These are phyloP conservation scores for Oncorhynchus keta DNA, from an alignment of 2,113 vertebrate genomes.

Conservation along the genomic window DNA sequence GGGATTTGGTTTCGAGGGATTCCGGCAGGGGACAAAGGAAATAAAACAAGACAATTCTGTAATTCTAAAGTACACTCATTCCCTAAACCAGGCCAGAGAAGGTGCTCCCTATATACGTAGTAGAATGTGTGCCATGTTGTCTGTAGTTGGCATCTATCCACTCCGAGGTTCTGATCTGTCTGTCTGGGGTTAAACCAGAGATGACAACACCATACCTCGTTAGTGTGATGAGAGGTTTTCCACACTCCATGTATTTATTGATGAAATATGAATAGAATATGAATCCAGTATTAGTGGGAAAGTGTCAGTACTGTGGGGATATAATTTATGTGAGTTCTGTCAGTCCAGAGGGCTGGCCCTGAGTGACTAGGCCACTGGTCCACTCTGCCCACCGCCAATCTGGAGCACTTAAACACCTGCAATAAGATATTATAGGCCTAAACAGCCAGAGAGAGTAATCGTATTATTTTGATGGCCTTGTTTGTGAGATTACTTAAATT, in stretches of 20 bases:
- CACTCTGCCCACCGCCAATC: neutral
- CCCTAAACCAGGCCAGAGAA: neutral
- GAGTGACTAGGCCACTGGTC: neutral
- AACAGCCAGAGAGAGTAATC: neutral
- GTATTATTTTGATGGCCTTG: neutral
- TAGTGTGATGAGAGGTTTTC: neutral
- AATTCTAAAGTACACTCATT: neutral
- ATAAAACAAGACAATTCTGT: neutral
- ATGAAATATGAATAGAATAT: neutral
- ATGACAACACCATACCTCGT: neutral
- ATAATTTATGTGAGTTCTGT: conserved; percentile 14
- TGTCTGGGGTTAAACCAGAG: neutral
- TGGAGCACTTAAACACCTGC: neutral
- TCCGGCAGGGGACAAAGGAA: neutral
- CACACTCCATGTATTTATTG: neutral
- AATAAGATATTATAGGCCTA: neutral
- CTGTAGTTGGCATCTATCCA: conserved; percentile 1
- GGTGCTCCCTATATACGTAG: neutral
- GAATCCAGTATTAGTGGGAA: neutral
- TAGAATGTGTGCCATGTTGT: neutral
- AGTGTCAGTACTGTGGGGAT: neutral
- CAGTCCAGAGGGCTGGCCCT: conserved; percentile 18
- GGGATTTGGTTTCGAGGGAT: neutral
- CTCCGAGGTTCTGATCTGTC: conserved; percentile 5
- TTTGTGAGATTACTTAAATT: too few relatives aligned